Conservation (phyloP, 2,888 invertebrate genomes). For the Kryphioiulus occultus region DNA sequence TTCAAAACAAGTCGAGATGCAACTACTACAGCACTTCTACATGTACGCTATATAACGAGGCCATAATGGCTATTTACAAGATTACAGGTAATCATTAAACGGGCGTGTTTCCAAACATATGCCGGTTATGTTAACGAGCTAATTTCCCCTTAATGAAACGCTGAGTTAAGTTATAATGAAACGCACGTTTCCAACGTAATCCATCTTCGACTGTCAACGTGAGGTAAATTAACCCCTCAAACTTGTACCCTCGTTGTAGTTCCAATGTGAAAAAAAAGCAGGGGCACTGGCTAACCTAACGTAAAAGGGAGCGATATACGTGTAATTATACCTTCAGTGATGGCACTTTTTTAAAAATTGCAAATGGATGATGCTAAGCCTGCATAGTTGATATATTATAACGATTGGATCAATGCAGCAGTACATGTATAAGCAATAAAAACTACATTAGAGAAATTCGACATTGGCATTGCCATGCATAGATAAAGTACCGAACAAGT, state of each 20-base stretch:
- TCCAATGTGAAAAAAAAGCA: neutral
- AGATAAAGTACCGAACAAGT: too few species aligned
- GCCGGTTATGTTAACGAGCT: neutral
- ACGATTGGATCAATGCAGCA: too few species aligned
- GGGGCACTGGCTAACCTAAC: neutral
- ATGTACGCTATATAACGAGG: neutral
- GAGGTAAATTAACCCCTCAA: constrained; percentile 33
- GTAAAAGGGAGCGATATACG: neutral
- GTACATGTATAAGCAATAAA: too few species aligned
- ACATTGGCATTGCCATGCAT: too few species aligned
- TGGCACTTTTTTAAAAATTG: too few species aligned
- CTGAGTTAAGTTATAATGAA: neutral
- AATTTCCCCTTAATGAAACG: neutral
- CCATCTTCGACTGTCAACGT: constrained; percentile 6
- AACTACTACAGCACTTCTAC: too few species aligned
- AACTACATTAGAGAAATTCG: too few species aligned
- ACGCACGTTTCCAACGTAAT: neutral
- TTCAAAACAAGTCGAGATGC: too few species aligned
- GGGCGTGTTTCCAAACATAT: neutral
- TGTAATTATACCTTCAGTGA: neutral
- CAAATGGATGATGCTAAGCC: too few species aligned
- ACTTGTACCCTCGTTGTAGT: neutral
- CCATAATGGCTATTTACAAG: neutral
- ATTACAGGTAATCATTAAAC: neutral
- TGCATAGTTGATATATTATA: too few species aligned